phyloP scores from a whole-genome alignment of 1,140 invertebrate genomes.

The Halictus rubicundus region DNA sequence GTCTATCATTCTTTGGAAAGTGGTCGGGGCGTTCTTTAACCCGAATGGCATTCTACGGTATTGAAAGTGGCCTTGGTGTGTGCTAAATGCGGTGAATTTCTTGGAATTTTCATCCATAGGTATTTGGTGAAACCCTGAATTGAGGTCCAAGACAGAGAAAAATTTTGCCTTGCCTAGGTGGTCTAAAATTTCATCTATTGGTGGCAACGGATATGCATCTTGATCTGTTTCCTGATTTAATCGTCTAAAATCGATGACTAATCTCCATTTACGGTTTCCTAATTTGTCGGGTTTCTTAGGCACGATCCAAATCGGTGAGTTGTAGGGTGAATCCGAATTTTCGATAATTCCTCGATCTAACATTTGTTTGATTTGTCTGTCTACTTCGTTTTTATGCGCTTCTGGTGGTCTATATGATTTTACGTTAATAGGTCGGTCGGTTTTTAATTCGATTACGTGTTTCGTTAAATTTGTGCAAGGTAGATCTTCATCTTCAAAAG shows the following conservation, averaged over 20 bases:
- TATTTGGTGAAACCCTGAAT: conserved; percentile 20
- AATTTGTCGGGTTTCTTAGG: not conserved
- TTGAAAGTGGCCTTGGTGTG: no score
- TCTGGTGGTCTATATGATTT: not conserved
- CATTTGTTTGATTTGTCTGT: not conserved
- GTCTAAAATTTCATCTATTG: not conserved
- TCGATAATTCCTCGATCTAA: not conserved
- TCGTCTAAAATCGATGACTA: conserved; percentile 13
- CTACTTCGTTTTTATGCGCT: not conserved
- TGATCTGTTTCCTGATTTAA: not conserved
- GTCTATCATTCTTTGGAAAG: no score
- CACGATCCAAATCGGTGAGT: not conserved
- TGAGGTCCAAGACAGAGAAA: conserved; percentile 13
- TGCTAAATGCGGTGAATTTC: no score
- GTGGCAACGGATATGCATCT: conserved; percentile 5
- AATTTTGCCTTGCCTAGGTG: conserved; percentile 4
- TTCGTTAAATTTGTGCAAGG: not conserved
- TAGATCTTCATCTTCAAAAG: conserved; percentile 2
- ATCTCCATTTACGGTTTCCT: conserved; percentile 1
- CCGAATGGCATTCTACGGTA: no score
- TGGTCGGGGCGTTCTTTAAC: no score
- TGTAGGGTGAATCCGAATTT: not conserved
- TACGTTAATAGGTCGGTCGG: not conserved
- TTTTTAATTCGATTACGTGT: not conserved
- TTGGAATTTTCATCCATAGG: not conserved